A percentile compares a stretch with the other conserved stretches of the same genome.
These are phyloP conservation scores for Nineta flava DNA, from an alignment of 2,888 invertebrate genomes.

Conservation along the genomic window DNA sequence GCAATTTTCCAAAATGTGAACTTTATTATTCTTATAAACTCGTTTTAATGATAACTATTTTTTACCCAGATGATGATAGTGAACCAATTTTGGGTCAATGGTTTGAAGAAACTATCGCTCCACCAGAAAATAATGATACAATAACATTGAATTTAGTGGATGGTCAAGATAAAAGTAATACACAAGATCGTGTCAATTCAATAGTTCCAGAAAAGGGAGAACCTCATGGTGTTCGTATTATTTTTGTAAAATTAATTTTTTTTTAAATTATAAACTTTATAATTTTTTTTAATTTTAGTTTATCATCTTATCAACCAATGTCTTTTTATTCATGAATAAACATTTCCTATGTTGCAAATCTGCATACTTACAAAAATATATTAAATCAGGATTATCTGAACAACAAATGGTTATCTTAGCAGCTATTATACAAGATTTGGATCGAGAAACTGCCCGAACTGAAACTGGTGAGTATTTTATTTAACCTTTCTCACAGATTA, in stretches of 20 bases:
- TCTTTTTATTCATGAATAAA: constrained; percentile 72
- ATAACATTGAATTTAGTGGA: constrained; percentile 34
- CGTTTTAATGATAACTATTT: no score
- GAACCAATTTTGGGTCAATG: constrained; percentile 81
- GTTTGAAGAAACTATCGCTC: constrained; percentile 87
- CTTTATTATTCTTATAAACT: no score
- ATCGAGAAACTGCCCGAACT: constrained; percentile 72
- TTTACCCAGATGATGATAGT: constrained; percentile 48
- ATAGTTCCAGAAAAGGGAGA: constrained; percentile 64
- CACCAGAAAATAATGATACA: constrained; percentile 49
- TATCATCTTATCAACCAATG: constrained; percentile 70
- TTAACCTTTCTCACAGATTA: no score
- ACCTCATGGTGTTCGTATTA: constrained; percentile 44
- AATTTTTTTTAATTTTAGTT: constrained; percentile 37
- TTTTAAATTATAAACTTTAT: background rate
- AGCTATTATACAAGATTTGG: constrained; percentile 77
- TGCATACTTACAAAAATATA: constrained; percentile 48
- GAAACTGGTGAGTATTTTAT: constrained; percentile 39
- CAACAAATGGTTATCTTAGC: constrained; percentile 81
- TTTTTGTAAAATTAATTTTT: constrained; percentile 1
- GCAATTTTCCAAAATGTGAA: no score
- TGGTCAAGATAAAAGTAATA: constrained; percentile 32
- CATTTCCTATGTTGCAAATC: constrained; percentile 61
- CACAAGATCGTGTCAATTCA: constrained; percentile 29
- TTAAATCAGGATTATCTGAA: constrained; percentile 59